These are phyloP conservation scores for Orientallactaga sibirica DNA, from an alignment of 2,797 vertebrate genomes.

Conservation along the genomic window DNA sequence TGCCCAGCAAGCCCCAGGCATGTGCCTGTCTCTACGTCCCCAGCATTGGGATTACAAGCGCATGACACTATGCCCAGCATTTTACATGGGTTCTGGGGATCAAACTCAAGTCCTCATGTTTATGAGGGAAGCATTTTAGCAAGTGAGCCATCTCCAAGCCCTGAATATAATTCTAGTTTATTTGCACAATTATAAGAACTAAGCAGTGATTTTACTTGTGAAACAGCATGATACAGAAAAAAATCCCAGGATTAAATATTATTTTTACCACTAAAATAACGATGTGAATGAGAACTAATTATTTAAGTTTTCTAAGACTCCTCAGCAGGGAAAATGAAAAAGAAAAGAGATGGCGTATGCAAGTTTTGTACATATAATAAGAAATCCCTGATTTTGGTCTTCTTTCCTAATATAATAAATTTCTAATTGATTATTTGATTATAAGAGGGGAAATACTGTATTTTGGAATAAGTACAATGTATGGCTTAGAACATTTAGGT, in stretches of 20 bases:
- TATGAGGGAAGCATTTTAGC: too few species aligned
- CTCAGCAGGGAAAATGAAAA: background rate
- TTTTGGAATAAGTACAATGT: slow-evolving; percentile 71
- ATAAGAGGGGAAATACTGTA: slow-evolving; percentile 67
- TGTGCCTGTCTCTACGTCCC: too few species aligned
- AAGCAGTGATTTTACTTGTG: slow-evolving; percentile 60
- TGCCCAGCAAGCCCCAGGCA: too few species aligned
- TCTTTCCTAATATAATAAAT: slow-evolving; percentile 30
- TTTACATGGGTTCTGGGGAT: too few species aligned
- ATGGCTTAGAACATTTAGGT: slow-evolving; percentile 79
- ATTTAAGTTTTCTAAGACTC: slow-evolving; percentile 46
- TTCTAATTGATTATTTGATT: slow-evolving; percentile 42
- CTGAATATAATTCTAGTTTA: slow-evolving; percentile 39
- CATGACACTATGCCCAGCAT: too few species aligned
- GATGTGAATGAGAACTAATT: background rate
- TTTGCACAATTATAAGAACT: slow-evolving; percentile 34
- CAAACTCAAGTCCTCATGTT: too few species aligned
- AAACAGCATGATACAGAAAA: slow-evolving; percentile 44
- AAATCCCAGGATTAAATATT: background rate
- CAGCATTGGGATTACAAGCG: too few species aligned
- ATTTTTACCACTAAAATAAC: slow-evolving; percentile 24
- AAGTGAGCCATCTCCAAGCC: too few species aligned
- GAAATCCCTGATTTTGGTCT: background rate
- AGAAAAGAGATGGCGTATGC: background rate
- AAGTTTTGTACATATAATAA: slow-evolving; percentile 20